Evolutionary conservation across 30 jellyfish, hydroid and myxozoan genomes (phyloP).

Genomic region (Pelagia noctiluca): DNA sequence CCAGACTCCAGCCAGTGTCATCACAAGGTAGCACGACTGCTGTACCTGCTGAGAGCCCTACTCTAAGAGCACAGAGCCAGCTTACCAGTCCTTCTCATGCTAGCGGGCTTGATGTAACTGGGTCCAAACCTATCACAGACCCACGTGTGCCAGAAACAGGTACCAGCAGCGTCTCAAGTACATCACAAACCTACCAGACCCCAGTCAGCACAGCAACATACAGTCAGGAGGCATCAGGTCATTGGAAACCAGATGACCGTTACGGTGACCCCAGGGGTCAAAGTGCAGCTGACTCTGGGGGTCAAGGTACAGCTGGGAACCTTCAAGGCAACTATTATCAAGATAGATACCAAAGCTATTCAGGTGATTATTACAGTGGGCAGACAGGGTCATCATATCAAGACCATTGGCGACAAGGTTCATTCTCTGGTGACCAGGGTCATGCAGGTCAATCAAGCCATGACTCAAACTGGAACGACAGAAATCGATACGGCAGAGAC

Average conservation of each 20-base stretch:
- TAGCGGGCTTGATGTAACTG: slow-evolving; percentile 25
- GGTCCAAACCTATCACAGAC: background rate
- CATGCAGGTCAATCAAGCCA: background rate
- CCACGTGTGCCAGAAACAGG: background rate
- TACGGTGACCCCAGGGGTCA: slow-evolving; percentile 3
- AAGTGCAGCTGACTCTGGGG: slow-evolving; percentile 24
- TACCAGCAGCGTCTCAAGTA: background rate
- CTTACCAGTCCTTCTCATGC: slow-evolving; percentile 54
- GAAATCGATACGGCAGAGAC: background rate
- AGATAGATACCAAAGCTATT: slow-evolving; percentile 8
- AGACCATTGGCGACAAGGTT: slow-evolving; percentile 42
- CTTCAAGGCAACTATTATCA: slow-evolving; percentile 29
- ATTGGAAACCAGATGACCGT: background rate
- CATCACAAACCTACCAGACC: background rate
- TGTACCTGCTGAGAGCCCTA: slow-evolving; percentile 45
- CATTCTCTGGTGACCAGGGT: background rate
- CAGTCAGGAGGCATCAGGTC: background rate
- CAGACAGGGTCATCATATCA: slow-evolving; percentile 30
- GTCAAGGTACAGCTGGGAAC: slow-evolving; percentile 17
- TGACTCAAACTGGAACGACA: background rate
- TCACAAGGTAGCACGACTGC: slow-evolving; percentile 27
- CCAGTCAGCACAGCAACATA: background rate
- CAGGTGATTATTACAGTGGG: slow-evolving; percentile 19
- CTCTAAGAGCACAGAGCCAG: slow-evolving; percentile 28
- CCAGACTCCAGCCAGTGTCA: slow-evolving; percentile 9